Evolutionary conservation across 2,888 invertebrate species (phyloP).

Genomic region (Leptura quadrifasciata): DNA sequence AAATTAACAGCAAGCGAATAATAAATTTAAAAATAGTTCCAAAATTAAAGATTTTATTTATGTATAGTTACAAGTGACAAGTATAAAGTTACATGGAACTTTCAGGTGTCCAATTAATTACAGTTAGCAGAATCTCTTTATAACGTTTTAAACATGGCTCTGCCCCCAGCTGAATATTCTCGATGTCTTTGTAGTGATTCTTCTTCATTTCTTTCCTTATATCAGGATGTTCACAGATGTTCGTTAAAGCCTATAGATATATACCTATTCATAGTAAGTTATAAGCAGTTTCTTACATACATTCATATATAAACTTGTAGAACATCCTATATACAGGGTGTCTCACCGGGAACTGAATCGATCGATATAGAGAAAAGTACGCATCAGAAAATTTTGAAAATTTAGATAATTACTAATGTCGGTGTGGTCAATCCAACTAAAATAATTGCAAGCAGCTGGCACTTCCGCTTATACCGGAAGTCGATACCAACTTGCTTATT

Average conservation of each 20-base stretch:
- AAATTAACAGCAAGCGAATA: no score
- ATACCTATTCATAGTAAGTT: background rate
- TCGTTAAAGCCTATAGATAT: conserved; percentile 61
- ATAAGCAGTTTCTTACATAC: no score
- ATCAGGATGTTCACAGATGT: conserved; percentile 64
- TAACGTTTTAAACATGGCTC: conserved; percentile 54
- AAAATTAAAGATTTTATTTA: background rate
- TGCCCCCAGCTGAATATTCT: conserved; percentile 52
- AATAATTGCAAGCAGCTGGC: no score
- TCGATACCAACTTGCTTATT: no score
- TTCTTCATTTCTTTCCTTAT: conserved; percentile 57
- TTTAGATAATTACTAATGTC: no score
- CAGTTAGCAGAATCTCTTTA: conserved; percentile 58
- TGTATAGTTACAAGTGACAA: background rate
- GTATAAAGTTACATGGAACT: conserved; percentile 6
- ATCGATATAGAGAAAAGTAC: no score
- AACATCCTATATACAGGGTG: no score
- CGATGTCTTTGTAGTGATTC: conserved; percentile 57
- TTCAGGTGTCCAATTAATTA: conserved; percentile 60
- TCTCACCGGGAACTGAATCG: no score
- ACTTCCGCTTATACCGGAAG: no score
- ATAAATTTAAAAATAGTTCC: background rate
- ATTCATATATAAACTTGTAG: no score
- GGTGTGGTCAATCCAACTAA: no score
- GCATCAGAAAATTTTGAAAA: no score